Percentiles rank a stretch among this genome's conserved stretches.
These are phyloP conservation scores for Tokudaia tokunoshimensis DNA, from an alignment of 2,797 vertebrate species.

Conservation along the genomic window DNA sequence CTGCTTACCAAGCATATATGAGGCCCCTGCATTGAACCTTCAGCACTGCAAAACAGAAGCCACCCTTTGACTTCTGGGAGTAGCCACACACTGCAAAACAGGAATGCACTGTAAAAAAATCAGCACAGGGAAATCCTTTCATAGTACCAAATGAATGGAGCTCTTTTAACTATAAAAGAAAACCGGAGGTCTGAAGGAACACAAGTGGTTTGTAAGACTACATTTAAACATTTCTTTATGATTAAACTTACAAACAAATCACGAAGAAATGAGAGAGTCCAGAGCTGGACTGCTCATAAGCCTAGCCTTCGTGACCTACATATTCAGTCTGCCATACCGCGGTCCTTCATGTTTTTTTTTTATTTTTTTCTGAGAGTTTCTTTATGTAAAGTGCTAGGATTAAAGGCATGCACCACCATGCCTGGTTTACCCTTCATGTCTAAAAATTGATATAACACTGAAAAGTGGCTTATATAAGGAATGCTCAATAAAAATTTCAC, in stretches of 20 bases:
- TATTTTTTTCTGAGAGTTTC: not conserved
- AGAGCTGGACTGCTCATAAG: not conserved
- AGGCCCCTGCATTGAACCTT: not conserved
- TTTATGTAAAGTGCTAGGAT: not conserved
- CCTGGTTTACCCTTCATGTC: not conserved
- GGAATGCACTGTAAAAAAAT: conserved; percentile 13
- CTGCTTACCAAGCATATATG: not conserved
- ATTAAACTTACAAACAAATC: not conserved
- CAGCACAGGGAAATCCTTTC: conserved; percentile 16
- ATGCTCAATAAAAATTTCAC: not conserved
- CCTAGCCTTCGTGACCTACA: not conserved
- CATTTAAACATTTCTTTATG: not conserved
- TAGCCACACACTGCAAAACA: not conserved
- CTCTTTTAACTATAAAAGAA: conserved; percentile 34
- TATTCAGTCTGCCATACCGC: not conserved
- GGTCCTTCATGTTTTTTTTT: conserved; percentile 32
- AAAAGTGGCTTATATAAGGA: not conserved
- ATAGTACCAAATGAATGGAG: not conserved
- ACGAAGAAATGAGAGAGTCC: conserved; percentile 23
- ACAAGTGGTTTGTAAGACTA: not conserved
- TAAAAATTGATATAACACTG: conserved; percentile 48
- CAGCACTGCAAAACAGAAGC: not conserved
- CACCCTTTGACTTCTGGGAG: not conserved
- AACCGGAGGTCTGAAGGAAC: conserved; percentile 41
- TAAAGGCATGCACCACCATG: not conserved